Percentiles rank a stretch among this genome's conserved stretches.
These are phyloP conservation scores for Nipponacmea schrenckii DNA, from an alignment of 2,888 invertebrate species.

Conservation along the genomic window DNA sequence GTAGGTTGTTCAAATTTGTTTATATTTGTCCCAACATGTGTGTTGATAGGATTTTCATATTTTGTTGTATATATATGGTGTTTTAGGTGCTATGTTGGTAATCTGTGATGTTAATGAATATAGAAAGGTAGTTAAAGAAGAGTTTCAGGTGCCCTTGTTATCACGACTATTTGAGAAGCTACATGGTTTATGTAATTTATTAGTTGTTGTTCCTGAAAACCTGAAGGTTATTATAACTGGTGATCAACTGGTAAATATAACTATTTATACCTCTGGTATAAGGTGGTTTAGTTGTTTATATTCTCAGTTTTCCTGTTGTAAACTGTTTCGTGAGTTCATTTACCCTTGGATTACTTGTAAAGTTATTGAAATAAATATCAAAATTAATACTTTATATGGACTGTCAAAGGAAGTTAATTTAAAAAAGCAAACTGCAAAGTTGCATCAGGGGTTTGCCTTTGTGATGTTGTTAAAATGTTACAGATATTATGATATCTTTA, in stretches of 20 bases:
- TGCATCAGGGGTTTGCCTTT: too few relatives aligned
- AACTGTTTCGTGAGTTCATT: neutral
- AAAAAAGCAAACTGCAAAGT: too few relatives aligned
- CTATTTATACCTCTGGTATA: neutral
- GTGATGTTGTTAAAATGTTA: too few relatives aligned
- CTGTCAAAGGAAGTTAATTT: too few relatives aligned
- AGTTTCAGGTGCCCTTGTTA: slow-evolving; percentile 80
- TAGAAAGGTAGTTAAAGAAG: slow-evolving; percentile 85
- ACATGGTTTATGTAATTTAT: slow-evolving; percentile 93
- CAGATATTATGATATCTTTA: too few relatives aligned
- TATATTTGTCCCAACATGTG: too few relatives aligned
- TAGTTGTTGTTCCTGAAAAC: slow-evolving; percentile 95
- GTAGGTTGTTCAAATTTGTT: too few relatives aligned
- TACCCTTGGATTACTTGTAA: too few relatives aligned
- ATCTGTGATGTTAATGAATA: slow-evolving; percentile 99
- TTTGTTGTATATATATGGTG: too few relatives aligned
- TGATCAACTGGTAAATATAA: slow-evolving; percentile 84
- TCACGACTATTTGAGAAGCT: slow-evolving; percentile 92
- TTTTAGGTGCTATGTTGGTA: slow-evolving; percentile 95
- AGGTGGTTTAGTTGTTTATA: neutral
- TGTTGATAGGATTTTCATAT: too few relatives aligned
- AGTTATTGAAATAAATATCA: too few relatives aligned
- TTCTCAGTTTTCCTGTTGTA: neutral
- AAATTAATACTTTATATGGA: too few relatives aligned
- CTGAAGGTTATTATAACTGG: slow-evolving; percentile 93